Base-by-base conservation (phyloP, 2,797 vertebrate species). In the Morus bassanus region DNA sequence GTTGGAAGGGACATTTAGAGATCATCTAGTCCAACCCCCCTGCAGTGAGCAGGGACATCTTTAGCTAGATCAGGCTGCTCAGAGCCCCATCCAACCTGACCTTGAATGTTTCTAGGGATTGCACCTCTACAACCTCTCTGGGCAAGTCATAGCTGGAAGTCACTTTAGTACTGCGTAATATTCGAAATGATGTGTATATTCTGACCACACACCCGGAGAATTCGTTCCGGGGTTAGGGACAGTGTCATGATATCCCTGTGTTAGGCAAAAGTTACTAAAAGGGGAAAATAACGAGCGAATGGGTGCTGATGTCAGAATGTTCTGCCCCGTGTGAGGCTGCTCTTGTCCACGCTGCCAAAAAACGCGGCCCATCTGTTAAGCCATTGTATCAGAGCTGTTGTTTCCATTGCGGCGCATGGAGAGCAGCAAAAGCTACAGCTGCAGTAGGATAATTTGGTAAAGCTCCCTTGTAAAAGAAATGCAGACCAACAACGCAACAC, bases 121-220 rank as follows among this genome's bases (percentile, higher is more conserved):
- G 43, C 16, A 17, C 43, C 7, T 45, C 18, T 18, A 18, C 43
- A 17, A 45, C 43, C 43, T 45, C 43, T 45, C 43, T 17, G 43
- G 43, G 43, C 43, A 45, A 45, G 28, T 50, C 25, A 0, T 22
- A 18, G 39, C 35, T 70, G 39, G 39, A 63, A 69, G 28, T 43
- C 35, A 5, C 31, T 46, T 46, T 6, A 1, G 3, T 14, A 0
- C 3, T 4, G 18, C 10, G 10, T 51, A 6, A 12, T 2, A 6
- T 4, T 23, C 12, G 31, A 72, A 89, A 54, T 6, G 3, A 13
- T 13, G 46, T 30, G 18, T 33, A 5, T 37, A 1, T 46, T 60
- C 23, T 79, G 65, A 53, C 27, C 28, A 4, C 0, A 1, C 14
- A 3, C 13, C 12, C 0, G 2, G 18, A 50, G 22, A 23, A 21